These are phyloP conservation scores for Meghimatium bilineatum DNA, from an alignment of 2,888 invertebrate genomes.

Conservation along the genomic window DNA sequence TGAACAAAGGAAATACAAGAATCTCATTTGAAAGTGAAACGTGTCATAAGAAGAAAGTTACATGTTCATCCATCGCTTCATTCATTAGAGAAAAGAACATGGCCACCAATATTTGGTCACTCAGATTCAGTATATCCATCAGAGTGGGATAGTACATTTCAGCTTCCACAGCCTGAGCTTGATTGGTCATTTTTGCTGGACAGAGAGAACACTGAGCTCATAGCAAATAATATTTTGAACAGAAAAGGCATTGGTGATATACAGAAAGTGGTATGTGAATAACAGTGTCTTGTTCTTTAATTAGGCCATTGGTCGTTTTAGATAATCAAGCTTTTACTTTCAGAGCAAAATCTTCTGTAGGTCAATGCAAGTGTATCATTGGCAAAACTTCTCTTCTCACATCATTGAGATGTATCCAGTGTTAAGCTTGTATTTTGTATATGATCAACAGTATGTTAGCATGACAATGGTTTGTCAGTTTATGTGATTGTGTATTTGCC, in stretches of 20 bases:
- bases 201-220: constrained; percentile 80
- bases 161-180: constrained; percentile 78
- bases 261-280: constrained; percentile 77
- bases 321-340: too few species aligned
- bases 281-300: background rate
- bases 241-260: constrained; percentile 84
- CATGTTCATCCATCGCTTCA: background rate
- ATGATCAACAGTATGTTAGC: too few species aligned
- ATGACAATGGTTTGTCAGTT: too few species aligned
- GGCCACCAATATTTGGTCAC: background rate
- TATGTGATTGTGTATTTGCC: too few species aligned
- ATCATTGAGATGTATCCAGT: too few species aligned
- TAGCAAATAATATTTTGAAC: constrained; percentile 82
- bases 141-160: constrained; percentile 49
- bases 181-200: constrained; percentile 83
- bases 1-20: background rate
- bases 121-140: background rate
- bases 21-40: background rate
- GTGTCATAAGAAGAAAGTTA: background rate
- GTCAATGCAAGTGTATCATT: too few species aligned
- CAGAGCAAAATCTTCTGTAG: too few species aligned
- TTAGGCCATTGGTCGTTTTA: too few species aligned
- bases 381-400: too few species aligned
- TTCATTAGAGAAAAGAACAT: constrained; percentile 2
- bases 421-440: too few species aligned